phyloP scores from a whole-genome alignment of 2,113 vertebrate species.

The Hiodon alosoides region DNA sequence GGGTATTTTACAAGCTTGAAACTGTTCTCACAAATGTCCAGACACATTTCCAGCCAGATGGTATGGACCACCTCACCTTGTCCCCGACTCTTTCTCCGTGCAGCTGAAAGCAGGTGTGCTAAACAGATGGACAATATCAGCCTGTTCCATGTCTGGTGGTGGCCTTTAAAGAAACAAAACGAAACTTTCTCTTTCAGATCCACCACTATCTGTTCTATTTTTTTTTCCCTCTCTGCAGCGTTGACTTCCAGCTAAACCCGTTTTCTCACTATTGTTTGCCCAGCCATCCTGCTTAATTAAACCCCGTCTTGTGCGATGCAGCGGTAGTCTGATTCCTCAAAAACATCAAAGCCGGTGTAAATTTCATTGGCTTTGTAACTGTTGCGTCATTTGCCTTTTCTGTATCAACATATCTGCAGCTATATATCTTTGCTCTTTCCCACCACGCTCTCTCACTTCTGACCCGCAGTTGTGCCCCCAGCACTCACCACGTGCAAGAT shows the following conservation, averaged over 20 bases:
- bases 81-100: constrained; percentile 52
- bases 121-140: constrained; percentile 59
- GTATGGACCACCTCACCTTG: constrained; percentile 57
- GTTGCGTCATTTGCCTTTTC: constrained; percentile 63
- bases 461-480: background rate
- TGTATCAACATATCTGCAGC: constrained; percentile 49
- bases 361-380: constrained; percentile 65
- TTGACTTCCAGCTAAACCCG: constrained; percentile 7
- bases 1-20: constrained; percentile 27
- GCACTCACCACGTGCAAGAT: background rate
- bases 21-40: constrained; percentile 35
- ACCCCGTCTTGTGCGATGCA: constrained; percentile 32
- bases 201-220: constrained; percentile 14
- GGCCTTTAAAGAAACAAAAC: constrained; percentile 3
- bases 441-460: constrained; percentile 3
- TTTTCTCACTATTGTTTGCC: constrained; percentile 31
- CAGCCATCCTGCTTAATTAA: constrained; percentile 48
- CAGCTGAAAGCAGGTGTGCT: constrained; percentile 42
- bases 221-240: constrained; percentile 11
- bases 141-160: constrained; percentile 25
- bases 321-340: constrained; percentile 26
- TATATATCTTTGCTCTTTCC: constrained; percentile 17
- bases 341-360: constrained; percentile 58
- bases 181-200: constrained; percentile 21
- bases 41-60: constrained; percentile 61